phyloP scores from a whole-genome alignment of 2,113 vertebrate genomes.

The Psophia crepitans region DNA sequence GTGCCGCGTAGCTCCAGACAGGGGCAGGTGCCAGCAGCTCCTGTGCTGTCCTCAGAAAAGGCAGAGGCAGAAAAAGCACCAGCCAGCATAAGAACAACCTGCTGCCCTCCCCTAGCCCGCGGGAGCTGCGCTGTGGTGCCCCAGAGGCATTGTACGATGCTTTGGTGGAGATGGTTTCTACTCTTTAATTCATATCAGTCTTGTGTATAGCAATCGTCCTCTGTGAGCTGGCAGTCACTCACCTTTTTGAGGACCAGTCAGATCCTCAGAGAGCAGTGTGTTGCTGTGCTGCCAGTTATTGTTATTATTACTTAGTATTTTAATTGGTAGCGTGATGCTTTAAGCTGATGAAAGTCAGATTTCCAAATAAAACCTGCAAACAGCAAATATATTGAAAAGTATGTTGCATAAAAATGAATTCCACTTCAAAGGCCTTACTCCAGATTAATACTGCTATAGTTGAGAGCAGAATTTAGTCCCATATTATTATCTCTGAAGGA shows the following conservation, averaged over 20 bases:
- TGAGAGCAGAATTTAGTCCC: conserved; percentile 35
- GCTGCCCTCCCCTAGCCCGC: accelerated
- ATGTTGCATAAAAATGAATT: conserved; percentile 25
- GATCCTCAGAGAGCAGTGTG: background rate
- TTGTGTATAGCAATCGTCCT: background rate
- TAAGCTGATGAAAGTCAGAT: conserved; percentile 16
- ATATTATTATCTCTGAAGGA: conserved; percentile 36
- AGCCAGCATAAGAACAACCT: background rate
- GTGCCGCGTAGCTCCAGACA: accelerated
- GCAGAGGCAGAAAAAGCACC: background rate
- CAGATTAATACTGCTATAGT: conserved; percentile 18
- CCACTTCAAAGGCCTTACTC: conserved; percentile 39
- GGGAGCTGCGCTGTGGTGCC: background rate
- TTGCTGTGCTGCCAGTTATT: background rate
- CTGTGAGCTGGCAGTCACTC: background rate
- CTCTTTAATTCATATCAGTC: background rate
- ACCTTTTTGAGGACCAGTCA: background rate
- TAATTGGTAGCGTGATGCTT: background rate
- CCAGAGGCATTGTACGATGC: background rate
- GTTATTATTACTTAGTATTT: background rate
- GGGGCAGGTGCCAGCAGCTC: background rate
- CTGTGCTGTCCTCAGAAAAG: background rate
- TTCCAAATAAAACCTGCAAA: conserved; percentile 26
- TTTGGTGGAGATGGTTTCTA: background rate
- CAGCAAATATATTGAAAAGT: background rate